phyloP scores from a whole-genome alignment of 92 coral and sea anemone genomes.

The Porites rus region DNA sequence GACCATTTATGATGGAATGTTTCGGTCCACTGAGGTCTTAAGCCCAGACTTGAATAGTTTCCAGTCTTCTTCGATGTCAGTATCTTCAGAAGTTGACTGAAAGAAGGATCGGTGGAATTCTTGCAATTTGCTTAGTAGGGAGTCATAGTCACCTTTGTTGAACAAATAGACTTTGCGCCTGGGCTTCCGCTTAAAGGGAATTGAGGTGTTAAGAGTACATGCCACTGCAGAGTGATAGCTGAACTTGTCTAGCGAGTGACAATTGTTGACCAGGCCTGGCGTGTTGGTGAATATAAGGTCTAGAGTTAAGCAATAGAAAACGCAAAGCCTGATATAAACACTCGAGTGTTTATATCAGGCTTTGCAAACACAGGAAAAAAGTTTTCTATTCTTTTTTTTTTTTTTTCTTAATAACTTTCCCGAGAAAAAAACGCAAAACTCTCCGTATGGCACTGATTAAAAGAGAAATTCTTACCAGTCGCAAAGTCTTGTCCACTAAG shows the following conservation, averaged over 20 bases:
- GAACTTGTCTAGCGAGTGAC: background rate
- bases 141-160: background rate
- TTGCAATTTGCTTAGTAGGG: conserved; percentile 2
- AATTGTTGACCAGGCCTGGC: background rate
- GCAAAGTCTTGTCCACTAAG: no score
- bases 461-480: no score
- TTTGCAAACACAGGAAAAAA: no score
- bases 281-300: background rate
- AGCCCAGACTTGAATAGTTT: conserved; percentile 35
- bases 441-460: no score
- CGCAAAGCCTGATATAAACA: no score
- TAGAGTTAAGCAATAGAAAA: background rate
- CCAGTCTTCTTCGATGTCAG: conserved; percentile 56
- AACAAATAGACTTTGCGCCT: background rate
- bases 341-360: no score
- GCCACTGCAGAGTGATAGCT: background rate
- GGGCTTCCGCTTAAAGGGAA: background rate
- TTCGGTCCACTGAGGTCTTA: conserved; percentile 22
- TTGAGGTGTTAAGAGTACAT: background rate
- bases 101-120: no score
- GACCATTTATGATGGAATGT: conserved; percentile 49
- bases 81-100: no score
- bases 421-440: no score
- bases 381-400: no score
- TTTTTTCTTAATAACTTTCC: no score